phyloP scores from a whole-genome alignment of 2,113 vertebrate genomes.

The Illadopsis cleaveri region DNA sequence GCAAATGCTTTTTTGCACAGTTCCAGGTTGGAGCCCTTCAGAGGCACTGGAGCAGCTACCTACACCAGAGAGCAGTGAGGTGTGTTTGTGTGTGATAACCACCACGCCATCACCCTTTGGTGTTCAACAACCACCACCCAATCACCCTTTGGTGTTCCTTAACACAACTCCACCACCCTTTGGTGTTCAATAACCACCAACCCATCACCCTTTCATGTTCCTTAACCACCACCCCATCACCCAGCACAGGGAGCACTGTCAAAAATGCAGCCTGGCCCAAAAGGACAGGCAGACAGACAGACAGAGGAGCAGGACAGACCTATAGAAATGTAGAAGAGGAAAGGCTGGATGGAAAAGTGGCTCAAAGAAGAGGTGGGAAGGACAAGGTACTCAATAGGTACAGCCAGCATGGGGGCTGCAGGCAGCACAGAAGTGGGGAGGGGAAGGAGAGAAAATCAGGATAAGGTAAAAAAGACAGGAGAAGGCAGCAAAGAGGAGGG shows the following conservation, averaged over 20 bases:
- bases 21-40: constrained; percentile 84
- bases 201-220: background rate
- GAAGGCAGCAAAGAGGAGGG: background rate
- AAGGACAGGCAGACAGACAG: background rate
- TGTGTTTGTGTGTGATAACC: background rate
- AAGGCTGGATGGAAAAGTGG: background rate
- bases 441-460: background rate
- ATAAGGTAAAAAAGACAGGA: background rate
- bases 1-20: constrained; percentile 90
- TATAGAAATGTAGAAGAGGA: background rate
- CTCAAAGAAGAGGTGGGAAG: background rate
- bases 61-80: constrained; percentile 55
- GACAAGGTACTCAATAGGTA: background rate
- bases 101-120: background rate
- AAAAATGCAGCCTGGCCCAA: background rate
- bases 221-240: background rate
- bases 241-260: background rate
- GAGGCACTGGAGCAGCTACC: constrained; percentile 84
- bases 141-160: too few relatives aligned
- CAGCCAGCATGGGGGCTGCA: background rate
- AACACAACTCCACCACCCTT: background rate
- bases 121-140: background rate
- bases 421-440: background rate
- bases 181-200: background rate
- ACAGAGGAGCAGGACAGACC: background rate